Evolutionary conservation across 92 coral and sea anemone species (phyloP).

Genomic region (Desmophyllum pertusum): DNA sequence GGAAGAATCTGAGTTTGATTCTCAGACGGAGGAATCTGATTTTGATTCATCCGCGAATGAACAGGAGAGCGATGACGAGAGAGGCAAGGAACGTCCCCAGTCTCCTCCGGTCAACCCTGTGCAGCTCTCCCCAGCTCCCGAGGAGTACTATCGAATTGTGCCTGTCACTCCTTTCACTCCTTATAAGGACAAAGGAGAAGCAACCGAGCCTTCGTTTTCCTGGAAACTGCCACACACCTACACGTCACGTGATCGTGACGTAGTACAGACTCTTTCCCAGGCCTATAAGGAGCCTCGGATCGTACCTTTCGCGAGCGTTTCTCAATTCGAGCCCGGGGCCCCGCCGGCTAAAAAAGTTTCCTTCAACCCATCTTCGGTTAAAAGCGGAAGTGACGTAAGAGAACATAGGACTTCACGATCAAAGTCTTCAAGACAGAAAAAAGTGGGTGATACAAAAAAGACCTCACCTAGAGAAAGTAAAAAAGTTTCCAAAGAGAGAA

Average conservation of each 20-base stretch:
- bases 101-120: constrained; percentile 67
- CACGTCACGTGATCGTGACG: constrained; percentile 74
- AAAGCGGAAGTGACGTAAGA: background rate
- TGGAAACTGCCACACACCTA: constrained; percentile 85
- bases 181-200: constrained; percentile 31
- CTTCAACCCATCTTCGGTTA: constrained; percentile 5
- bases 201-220: constrained; percentile 61
- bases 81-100: constrained; percentile 29
- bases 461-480: background rate
- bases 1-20: constrained; percentile 36
- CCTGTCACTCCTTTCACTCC: constrained; percentile 83
- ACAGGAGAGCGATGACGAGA: constrained; percentile 21
- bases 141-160: constrained; percentile 83
- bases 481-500: background rate
- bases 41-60: constrained; percentile 19
- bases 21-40: constrained; percentile 50
- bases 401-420: background rate
- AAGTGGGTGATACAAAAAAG: background rate
- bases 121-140: constrained; percentile 91
- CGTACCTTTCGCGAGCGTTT: constrained; percentile 58
- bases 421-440: constrained; percentile 18
- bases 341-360: constrained; percentile 32
- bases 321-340: constrained; percentile 28
- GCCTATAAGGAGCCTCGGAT: constrained; percentile 76
- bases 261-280: constrained; percentile 79